These are phyloP conservation scores for Atherinosoma microstoma DNA, from an alignment of 2,797 vertebrate genomes.

Conservation along the genomic window DNA sequence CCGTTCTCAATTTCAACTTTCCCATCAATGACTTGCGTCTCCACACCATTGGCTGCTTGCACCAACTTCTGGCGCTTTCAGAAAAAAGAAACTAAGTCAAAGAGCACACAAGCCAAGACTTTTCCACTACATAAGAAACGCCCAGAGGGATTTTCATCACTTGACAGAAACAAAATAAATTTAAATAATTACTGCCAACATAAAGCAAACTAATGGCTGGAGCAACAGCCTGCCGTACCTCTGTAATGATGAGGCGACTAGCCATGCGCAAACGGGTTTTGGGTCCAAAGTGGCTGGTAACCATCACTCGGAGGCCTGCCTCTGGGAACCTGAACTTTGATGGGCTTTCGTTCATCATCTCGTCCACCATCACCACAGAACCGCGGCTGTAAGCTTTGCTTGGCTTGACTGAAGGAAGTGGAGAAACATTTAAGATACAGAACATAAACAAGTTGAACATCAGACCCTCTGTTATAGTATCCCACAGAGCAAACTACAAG, in stretches of 20 bases:
- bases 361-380: constrained; percentile 96
- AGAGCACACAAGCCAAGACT: constrained; percentile 35
- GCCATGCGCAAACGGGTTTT: constrained; percentile 97
- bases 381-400: constrained; percentile 86
- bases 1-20: constrained; percentile 93
- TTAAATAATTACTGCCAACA: background rate
- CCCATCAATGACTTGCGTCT: constrained; percentile 89
- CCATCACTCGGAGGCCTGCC: constrained; percentile 94
- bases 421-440: constrained; percentile 4
- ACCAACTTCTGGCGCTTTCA: constrained; percentile 92
- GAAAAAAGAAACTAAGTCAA: constrained; percentile 75
- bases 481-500: background rate
- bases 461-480: background rate
- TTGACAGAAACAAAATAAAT: background rate
- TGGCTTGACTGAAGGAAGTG: constrained; percentile 86
- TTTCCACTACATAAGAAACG: background rate
- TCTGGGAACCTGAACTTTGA: constrained; percentile 95
- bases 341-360: constrained; percentile 93
- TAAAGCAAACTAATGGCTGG: background rate
- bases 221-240: constrained; percentile 81
- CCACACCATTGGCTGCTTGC: constrained; percentile 89
- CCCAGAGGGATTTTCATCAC: background rate
- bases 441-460: background rate
- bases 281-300: constrained; percentile 96
- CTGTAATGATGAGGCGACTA: constrained; percentile 96